phyloP scores from a whole-genome alignment of 1,140 invertebrate species.

The Plodia interpunctella region DNA sequence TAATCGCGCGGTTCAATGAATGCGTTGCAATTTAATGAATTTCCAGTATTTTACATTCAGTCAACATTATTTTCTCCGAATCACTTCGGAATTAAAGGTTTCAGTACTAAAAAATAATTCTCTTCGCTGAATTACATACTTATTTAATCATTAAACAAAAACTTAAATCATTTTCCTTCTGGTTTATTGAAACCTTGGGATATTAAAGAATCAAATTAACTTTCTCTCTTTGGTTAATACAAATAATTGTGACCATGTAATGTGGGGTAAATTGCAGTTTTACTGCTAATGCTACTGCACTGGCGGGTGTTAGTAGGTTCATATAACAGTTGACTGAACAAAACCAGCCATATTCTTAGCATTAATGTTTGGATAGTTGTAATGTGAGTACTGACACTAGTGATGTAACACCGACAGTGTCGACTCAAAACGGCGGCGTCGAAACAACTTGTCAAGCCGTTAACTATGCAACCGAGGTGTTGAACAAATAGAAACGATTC shows the following conservation, averaged over 20 bases:
- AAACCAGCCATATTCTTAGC: background rate
- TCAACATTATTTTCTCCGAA: background rate
- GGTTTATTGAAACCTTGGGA: too few species aligned
- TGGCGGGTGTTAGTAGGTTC: too few species aligned
- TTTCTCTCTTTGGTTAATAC: too few species aligned
- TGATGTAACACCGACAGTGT: background rate
- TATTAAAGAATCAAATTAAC: too few species aligned
- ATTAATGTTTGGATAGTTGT: background rate
- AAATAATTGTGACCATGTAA: too few species aligned
- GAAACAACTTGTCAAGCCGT: conserved; percentile 1
- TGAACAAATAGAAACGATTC: conserved; percentile 4
- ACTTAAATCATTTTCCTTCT: too few species aligned
- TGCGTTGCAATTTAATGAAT: too few species aligned
- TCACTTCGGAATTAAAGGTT: background rate
- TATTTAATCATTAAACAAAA: too few species aligned
- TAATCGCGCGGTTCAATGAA: background rate
- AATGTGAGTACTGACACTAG: background rate
- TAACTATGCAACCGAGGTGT: background rate
- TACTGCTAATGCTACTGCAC: too few species aligned
- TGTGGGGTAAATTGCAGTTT: too few species aligned
- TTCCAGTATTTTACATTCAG: background rate
- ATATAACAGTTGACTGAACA: too few species aligned
- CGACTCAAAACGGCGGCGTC: background rate
- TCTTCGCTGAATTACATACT: too few species aligned
- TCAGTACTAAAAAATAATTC: background rate